These are phyloP conservation scores for Malurus melanocephalus DNA, from an alignment of 2,113 vertebrate species.

Conservation along the genomic window DNA sequence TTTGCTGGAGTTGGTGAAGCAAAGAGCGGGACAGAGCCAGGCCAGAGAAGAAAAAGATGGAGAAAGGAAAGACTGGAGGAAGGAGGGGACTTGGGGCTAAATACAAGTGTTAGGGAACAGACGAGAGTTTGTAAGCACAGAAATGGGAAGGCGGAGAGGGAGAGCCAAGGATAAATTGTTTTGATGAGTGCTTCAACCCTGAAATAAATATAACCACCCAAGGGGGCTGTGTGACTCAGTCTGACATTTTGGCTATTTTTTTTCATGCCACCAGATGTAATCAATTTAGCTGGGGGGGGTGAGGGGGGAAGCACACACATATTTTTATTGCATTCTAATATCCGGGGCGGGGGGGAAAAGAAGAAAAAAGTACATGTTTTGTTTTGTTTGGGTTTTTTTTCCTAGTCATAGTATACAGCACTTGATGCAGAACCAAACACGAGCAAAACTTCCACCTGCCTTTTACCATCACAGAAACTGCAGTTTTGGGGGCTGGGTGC, in stretches of 20 bases:
- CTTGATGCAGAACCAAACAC: background rate
- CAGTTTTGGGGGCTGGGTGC: background rate
- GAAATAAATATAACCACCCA: slow-evolving; percentile 65
- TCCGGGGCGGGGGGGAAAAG: background rate
- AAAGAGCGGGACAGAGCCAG: background rate
- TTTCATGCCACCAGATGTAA: slow-evolving; percentile 61
- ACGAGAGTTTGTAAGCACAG: background rate
- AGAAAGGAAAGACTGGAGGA: background rate
- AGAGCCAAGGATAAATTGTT: slow-evolving; percentile 62
- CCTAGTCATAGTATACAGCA: background rate
- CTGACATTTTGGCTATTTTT: slow-evolving; percentile 58
- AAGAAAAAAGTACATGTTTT: background rate
- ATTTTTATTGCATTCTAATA: slow-evolving; percentile 49
- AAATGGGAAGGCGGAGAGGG: slow-evolving; percentile 27
- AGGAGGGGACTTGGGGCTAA: background rate
- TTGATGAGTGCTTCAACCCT: slow-evolving; percentile 54
- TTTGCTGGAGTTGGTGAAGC: background rate
- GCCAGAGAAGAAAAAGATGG: background rate
- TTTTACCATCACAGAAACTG: background rate
- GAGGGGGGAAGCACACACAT: background rate
- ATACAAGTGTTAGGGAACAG: background rate
- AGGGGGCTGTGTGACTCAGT: slow-evolving; percentile 65
- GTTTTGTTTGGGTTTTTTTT: background rate
- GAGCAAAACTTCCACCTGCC: slow-evolving; percentile 34
- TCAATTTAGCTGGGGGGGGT: slow-evolving; percentile 31